Conservation (phyloP, 2,797 vertebrate genomes). For the Pyrocephalus nanus region DNA sequence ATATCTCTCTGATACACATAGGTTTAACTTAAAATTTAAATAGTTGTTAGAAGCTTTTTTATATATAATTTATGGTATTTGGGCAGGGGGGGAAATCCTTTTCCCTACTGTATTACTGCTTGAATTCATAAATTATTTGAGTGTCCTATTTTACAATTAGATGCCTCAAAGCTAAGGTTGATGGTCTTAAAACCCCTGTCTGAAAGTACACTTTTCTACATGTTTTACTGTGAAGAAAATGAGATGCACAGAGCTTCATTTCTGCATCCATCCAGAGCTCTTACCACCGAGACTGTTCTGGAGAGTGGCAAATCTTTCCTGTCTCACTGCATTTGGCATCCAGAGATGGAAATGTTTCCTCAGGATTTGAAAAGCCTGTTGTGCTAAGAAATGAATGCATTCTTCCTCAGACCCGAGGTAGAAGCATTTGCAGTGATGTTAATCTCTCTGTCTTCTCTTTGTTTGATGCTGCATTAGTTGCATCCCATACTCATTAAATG, state of each 20-base stretch:
- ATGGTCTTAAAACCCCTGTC: not conserved
- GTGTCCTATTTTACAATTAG: conserved; percentile 46
- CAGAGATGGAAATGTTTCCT: not conserved
- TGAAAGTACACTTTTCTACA: not conserved
- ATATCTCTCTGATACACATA: not conserved
- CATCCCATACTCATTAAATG: not conserved
- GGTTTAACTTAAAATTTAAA: conserved; percentile 31
- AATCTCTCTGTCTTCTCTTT: not conserved
- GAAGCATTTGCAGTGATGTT: not conserved
- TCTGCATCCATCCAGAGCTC: not conserved
- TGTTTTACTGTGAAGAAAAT: not conserved
- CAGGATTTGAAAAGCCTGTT: not conserved
- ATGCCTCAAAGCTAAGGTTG: not conserved
- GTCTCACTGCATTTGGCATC: not conserved
- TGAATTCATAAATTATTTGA: conserved; percentile 59
- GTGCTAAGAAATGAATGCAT: not conserved
- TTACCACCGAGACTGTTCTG: not conserved
- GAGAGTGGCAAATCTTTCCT: not conserved
- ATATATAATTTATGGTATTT: conserved; percentile 32
- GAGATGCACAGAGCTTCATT: not conserved
- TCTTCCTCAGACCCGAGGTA: not conserved
- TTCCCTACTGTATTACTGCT: not conserved
- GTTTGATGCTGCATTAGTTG: not conserved
- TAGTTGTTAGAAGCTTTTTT: conserved; percentile 40
- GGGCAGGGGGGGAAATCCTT: not conserved